These are phyloP conservation scores for Urocolius indicus DNA, from an alignment of 2,113 vertebrate genomes.

Conservation along the genomic window DNA sequence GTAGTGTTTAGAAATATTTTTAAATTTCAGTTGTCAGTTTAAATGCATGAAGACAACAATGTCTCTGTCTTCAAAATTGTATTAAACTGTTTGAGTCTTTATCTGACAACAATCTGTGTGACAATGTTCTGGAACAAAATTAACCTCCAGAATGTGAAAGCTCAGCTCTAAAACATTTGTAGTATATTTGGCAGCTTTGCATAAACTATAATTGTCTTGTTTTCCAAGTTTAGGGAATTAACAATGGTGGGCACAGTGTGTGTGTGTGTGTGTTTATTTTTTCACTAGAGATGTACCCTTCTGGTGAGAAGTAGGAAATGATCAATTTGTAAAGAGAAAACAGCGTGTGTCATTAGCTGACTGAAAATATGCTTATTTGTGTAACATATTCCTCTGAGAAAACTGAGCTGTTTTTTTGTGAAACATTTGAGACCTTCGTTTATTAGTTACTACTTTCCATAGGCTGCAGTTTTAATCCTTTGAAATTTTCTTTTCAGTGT, in stretches of 20 bases:
- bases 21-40: neutral
- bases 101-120: neutral
- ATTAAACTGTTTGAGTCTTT: neutral
- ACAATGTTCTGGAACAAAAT: neutral
- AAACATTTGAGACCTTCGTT: neutral
- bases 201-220: neutral
- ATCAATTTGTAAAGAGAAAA: neutral
- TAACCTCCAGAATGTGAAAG: neutral
- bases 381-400: neutral
- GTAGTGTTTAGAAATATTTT: neutral
- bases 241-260: neutral
- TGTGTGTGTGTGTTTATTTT: neutral
- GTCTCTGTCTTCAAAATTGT: neutral
- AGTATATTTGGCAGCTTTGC: neutral
- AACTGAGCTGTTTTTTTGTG: neutral
- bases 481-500: slow-evolving; percentile 81
- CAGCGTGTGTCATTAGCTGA: neutral
- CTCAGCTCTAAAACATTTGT: neutral
- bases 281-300: neutral
- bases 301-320: neutral
- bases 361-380: neutral
- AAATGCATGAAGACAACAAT: neutral
- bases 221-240: neutral
- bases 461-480: neutral
- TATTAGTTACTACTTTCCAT: neutral